A percentile compares a stretch with the other conserved stretches of the same genome.
These are phyloP conservation scores for Sebastes vulpes DNA, from an alignment of 2,797 vertebrate genomes.

Conservation along the genomic window DNA sequence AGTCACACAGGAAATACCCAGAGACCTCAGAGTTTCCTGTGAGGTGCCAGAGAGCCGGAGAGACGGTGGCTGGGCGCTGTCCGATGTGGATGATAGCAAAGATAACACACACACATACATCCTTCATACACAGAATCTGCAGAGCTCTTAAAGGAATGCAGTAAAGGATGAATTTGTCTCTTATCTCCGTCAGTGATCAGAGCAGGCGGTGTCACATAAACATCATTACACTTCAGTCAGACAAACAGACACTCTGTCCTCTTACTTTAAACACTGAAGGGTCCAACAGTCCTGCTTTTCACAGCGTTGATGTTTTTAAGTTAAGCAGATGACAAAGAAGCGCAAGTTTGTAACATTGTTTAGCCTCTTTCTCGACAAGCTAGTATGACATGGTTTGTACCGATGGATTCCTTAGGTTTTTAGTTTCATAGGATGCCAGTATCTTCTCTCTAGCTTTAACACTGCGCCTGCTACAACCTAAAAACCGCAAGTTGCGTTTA, in stretches of 20 bases:
- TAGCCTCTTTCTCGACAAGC: too few relatives aligned
- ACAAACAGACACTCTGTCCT: not conserved
- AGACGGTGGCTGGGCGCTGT: slow-evolving; percentile 59
- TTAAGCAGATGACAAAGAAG: not conserved
- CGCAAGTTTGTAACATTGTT: too few relatives aligned
- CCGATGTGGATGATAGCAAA: slow-evolving; percentile 67
- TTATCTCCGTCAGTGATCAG: slow-evolving; percentile 33
- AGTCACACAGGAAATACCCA: slow-evolving; percentile 74
- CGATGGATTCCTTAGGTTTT: too few relatives aligned
- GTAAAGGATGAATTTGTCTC: slow-evolving; percentile 4
- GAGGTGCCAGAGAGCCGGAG: slow-evolving; percentile 74
- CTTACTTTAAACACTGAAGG: not conserved
- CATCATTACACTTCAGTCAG: slow-evolving; percentile 41
- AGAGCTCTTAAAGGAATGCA: slow-evolving; percentile 20
- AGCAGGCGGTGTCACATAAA: slow-evolving; percentile 28
- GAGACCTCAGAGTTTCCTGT: slow-evolving; percentile 78
- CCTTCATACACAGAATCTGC: slow-evolving; percentile 5
- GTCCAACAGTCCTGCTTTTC: not conserved
- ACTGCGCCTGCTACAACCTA: too few relatives aligned
- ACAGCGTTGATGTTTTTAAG: not conserved
- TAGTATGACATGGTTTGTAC: too few relatives aligned
- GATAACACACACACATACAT: slow-evolving; percentile 34
- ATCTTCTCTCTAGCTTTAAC: too few relatives aligned
- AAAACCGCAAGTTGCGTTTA: too few relatives aligned
- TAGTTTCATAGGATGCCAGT: too few relatives aligned